These are phyloP conservation scores for Zhuqinia jingwanae DNA, from an alignment of 2,888 invertebrate species.

Conservation along the genomic window DNA sequence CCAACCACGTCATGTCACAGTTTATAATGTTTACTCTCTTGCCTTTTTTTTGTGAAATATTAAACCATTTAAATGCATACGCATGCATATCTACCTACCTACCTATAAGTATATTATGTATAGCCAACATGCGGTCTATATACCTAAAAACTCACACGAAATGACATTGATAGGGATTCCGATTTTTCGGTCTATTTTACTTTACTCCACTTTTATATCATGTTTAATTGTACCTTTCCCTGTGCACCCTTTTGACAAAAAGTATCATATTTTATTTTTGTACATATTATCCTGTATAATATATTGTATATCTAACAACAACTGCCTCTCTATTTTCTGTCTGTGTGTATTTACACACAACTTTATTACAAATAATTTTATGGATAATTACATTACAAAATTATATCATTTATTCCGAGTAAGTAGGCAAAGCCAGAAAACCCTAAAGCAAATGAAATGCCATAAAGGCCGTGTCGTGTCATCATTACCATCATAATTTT, in stretches of 20 bases:
- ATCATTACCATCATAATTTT: slow-evolving; percentile 24
- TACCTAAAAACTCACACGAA: not conserved
- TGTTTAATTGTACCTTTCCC: not conserved
- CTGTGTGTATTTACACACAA: no score
- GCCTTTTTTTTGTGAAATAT: no score
- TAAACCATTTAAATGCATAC: no score
- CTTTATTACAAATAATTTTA: slow-evolving; percentile 38
- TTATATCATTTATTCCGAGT: slow-evolving; percentile 52
- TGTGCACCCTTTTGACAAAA: no score
- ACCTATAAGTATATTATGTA: no score
- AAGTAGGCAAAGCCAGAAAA: slow-evolving; percentile 37
- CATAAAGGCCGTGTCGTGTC: slow-evolving; percentile 49
- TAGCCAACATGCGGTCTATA: no score
- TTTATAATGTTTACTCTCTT: no score
- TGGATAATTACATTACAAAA: slow-evolving; percentile 61
- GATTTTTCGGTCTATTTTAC: slow-evolving; percentile 37
- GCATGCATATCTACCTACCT: no score
- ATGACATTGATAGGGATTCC: slow-evolving; percentile 51
- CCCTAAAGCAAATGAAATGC: slow-evolving; percentile 39
- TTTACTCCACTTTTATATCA: slow-evolving; percentile 1
- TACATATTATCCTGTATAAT: not conserved
- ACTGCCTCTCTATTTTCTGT: no score
- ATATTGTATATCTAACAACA: no score
- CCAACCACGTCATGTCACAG: no score
- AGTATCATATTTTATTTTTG: no score